These are phyloP conservation scores for Bradypus variegatus DNA, from an alignment of 2,797 vertebrate genomes.

Conservation along the genomic window DNA sequence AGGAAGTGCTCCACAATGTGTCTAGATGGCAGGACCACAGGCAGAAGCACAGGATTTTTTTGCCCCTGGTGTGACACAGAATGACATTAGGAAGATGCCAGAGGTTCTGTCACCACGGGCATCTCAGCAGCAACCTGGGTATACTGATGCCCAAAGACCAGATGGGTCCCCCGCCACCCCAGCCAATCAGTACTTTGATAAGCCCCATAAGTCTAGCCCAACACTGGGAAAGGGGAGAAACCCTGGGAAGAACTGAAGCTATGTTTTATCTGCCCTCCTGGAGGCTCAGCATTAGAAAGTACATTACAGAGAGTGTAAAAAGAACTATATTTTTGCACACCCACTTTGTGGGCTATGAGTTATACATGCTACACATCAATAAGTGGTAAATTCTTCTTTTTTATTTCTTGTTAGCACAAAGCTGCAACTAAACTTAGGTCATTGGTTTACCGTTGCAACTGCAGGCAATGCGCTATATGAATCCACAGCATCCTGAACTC, in stretches of 20 bases:
- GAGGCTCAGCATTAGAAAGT: neutral
- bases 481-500: neutral
- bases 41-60: neutral
- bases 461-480: neutral
- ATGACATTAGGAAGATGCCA: neutral
- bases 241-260: neutral
- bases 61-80: neutral
- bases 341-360: neutral
- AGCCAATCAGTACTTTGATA: neutral
- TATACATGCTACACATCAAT: neutral
- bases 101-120: neutral
- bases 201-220: neutral
- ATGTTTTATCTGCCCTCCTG: rapidly evolving
- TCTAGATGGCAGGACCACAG: rapidly evolving
- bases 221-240: too few relatives aligned
- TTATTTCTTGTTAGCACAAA: neutral
- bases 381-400: neutral
- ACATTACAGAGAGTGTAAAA: neutral
- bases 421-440: neutral
- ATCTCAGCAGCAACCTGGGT: neutral
- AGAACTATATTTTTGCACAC: neutral
- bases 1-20: neutral
- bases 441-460: neutral
- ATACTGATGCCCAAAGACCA: neutral
- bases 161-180: rapidly evolving